phyloP scores from a whole-genome alignment of 2,113 vertebrate species.

The Sphaerodactylus townsendi region DNA sequence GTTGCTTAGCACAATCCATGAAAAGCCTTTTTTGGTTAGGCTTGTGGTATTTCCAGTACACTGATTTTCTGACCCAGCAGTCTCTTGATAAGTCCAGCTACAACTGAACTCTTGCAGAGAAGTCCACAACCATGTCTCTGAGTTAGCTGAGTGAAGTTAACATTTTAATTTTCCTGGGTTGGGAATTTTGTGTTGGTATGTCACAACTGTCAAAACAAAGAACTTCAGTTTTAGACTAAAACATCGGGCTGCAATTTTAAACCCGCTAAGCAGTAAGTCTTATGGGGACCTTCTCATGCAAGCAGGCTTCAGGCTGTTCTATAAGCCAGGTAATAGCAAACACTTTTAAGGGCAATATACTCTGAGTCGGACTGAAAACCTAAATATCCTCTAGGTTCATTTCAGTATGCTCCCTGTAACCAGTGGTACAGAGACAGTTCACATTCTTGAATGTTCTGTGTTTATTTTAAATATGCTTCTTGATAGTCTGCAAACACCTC shows the following conservation, averaged over 20 bases:
- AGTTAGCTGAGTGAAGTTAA: neutral
- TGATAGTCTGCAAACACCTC: neutral
- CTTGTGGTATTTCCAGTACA: conserved; percentile 20
- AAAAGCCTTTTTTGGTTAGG: conserved; percentile 19
- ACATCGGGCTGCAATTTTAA: neutral
- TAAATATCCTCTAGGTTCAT: neutral
- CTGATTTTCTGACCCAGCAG: neutral
- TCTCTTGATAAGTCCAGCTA: neutral
- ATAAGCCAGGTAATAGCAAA: neutral
- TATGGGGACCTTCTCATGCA: neutral
- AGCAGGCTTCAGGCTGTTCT: neutral
- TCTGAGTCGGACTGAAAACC: neutral
- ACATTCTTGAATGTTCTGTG: neutral
- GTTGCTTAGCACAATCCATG: conserved; percentile 31
- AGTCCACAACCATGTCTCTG: neutral
- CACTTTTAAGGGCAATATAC: neutral
- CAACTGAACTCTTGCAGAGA: neutral
- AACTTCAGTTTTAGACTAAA: neutral
- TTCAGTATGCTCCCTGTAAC: neutral
- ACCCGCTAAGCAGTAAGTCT: neutral
- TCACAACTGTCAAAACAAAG: neutral
- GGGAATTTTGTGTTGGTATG: neutral
- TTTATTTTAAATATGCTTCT: neutral
- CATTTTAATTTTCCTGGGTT: neutral
- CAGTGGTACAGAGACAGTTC: neutral